Percentiles rank a stretch among this genome's conserved stretches.
Conservation (phyloP, 2,888 invertebrate genomes). For the Meliscaeva auricollis region DNA sequence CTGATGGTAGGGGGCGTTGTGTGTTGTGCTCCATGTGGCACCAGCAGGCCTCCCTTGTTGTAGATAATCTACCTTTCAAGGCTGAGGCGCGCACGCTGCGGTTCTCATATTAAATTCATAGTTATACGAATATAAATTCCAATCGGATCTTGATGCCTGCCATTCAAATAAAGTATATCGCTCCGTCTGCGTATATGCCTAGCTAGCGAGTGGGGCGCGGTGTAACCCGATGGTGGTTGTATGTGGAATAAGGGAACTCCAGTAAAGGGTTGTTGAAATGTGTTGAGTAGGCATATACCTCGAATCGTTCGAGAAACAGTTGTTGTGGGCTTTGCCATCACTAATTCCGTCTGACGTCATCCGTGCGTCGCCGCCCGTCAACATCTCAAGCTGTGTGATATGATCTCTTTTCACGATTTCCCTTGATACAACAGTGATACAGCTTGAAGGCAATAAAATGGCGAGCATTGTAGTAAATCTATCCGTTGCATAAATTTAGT, state of each 20-base stretch:
- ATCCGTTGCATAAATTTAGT: conserved; percentile 66
- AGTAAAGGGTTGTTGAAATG: too few species aligned
- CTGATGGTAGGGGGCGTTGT: not conserved
- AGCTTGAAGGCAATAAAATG: conserved; percentile 52
- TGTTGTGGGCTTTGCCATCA: too few species aligned
- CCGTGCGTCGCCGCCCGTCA: too few species aligned
- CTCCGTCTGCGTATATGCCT: not conserved
- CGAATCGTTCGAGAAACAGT: too few species aligned
- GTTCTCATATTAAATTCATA: conserved; percentile 75
- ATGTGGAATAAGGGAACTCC: too few species aligned
- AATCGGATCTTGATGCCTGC: conserved; percentile 71
- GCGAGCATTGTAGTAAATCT: conserved; percentile 63
- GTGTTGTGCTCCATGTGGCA: not conserved
- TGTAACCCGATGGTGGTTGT: not conserved
- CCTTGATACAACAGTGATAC: not conserved
- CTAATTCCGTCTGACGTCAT: too few species aligned
- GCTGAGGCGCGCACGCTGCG: conserved; percentile 47
- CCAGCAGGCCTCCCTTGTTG: not conserved
- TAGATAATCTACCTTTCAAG: not conserved
- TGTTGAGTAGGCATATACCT: too few species aligned
- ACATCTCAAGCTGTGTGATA: conserved; percentile 49
- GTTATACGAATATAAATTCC: conserved; percentile 73
- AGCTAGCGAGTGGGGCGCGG: too few species aligned
- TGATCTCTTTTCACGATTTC: conserved; percentile 26
- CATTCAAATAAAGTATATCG: conserved; percentile 66